phyloP scores from a whole-genome alignment of 2,113 vertebrate species.

The Melanerpes aurifrons region DNA sequence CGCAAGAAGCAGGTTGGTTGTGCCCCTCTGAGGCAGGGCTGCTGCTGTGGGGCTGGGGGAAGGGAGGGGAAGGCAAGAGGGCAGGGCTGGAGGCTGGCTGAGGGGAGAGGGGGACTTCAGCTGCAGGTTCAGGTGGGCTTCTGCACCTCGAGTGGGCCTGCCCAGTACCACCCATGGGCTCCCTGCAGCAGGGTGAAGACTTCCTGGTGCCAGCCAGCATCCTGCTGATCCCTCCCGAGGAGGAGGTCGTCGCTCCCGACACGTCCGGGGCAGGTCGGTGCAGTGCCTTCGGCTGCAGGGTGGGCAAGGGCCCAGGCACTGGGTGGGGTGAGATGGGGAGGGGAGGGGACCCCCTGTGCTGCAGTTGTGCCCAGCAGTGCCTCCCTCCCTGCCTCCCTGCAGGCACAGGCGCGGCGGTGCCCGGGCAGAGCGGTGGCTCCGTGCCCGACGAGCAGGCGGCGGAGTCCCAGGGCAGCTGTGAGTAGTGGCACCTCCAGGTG shows the following conservation, averaged over 20 bases:
- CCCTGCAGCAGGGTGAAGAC: neutral
- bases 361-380: neutral
- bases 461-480: neutral
- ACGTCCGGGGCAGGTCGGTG: conserved; percentile 24
- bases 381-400: neutral
- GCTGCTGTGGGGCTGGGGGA: neutral
- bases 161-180: neutral
- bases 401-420: neutral
- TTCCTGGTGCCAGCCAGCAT: neutral
- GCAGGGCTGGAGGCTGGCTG: neutral
- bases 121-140: neutral
- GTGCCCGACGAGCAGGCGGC: rapidly evolving
- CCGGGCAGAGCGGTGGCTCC: neutral
- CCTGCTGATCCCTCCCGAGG: conserved; percentile 30
- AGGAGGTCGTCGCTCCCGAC: neutral
- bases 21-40: neutral
- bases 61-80: neutral
- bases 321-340: too few relatives aligned
- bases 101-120: neutral
- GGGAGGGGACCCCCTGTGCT: neutral
- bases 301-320: neutral
- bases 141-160: neutral
- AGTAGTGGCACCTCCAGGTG: neutral
- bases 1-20: conserved; percentile 35
- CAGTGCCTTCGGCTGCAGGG: neutral